Evolutionary conservation across 2,797 vertebrate species (phyloP), one percentile per base, ranked within the genome.

Genomic region (Lagorchestes hirsutus): DNA sequence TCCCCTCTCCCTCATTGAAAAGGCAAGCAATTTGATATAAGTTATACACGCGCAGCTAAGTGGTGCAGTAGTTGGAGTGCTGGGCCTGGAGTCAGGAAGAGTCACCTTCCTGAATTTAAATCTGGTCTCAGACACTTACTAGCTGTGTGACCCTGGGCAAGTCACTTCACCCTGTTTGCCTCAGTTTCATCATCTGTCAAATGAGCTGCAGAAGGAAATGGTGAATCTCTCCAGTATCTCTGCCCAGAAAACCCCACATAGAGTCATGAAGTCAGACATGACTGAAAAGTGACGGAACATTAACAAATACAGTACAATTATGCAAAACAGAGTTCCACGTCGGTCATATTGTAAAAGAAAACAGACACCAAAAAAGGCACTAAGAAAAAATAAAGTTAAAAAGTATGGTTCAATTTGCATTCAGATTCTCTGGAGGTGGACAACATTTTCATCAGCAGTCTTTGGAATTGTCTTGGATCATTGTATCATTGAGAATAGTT

Each of bases 401-500:
- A 74, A 34, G 8, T n/a, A 18, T 24, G 28, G 6, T 40, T 40
- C n/a, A 24, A 22, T 40, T n/a, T 74, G 0, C 8, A 40, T 40
- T n/a, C 62, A 40, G 62, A 2, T 74, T 22, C n/a, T 74, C 18
- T 74, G 67, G 34, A 8, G n/a, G 3, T 22, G 18, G n/a, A 22
- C 4, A 40, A 12, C 31, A 31, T 34, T 31, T 62, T 13, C 59
- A 14, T 62, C 31, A 13, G 4, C 4, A 62, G 29, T 34, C 67
- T 40, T 74, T 2, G 2, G n/a, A 74, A 67, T 6, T 6, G 62
- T 18, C 34, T n/a, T 67, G 62, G 34, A 67, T 67, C 34, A n/a
- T 0, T 6, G 14, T 18, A 18, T n/a, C 4, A 0, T 4, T 16
- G 34, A 67, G 34, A n/a, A n/a, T 3, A 40, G 16, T 18, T 22